Percentiles rank a stretch among this genome's conserved stretches.
Evolutionary conservation across 2,797 vertebrate species (phyloP).

Genomic region (Prunella strophiata): DNA sequence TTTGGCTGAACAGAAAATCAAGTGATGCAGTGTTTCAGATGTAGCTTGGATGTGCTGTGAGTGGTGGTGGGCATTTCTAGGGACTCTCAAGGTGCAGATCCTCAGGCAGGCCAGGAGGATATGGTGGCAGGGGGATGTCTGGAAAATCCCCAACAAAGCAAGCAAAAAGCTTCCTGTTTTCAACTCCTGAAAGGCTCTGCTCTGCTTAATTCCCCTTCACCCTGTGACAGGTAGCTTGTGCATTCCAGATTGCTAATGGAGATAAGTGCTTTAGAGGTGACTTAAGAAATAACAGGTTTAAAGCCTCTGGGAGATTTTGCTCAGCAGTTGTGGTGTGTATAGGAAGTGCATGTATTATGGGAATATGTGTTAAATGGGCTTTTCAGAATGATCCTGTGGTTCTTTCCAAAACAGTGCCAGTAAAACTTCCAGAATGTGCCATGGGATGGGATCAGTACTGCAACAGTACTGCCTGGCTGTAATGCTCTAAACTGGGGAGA

Average conservation of each 20-base stretch:
- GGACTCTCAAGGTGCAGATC: background rate
- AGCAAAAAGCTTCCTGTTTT: background rate
- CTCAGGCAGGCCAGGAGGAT: background rate
- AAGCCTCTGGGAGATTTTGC: background rate
- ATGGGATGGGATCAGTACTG: background rate
- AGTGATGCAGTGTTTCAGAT: background rate
- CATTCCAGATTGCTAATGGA: slow-evolving; percentile 3
- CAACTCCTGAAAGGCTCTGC: background rate
- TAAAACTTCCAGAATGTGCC: background rate
- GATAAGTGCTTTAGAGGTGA: slow-evolving; percentile 22
- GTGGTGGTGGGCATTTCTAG: accelerated
- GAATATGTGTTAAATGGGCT: background rate
- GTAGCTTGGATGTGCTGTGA: background rate
- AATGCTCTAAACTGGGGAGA: background rate
- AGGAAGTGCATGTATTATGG: background rate
- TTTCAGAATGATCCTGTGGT: background rate
- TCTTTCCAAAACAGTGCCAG: background rate
- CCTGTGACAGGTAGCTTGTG: background rate
- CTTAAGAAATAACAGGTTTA: slow-evolving; percentile 16
- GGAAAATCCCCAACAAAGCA: background rate
- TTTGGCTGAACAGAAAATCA: background rate
- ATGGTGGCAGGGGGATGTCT: accelerated
- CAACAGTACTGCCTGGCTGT: background rate
- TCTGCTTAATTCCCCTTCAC: background rate
- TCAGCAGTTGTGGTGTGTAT: background rate